Evolutionary conservation across 2,888 invertebrate genomes (phyloP), one percentile per base, ranked within the genome.

Genomic region (Crossocerus cetratus): DNA sequence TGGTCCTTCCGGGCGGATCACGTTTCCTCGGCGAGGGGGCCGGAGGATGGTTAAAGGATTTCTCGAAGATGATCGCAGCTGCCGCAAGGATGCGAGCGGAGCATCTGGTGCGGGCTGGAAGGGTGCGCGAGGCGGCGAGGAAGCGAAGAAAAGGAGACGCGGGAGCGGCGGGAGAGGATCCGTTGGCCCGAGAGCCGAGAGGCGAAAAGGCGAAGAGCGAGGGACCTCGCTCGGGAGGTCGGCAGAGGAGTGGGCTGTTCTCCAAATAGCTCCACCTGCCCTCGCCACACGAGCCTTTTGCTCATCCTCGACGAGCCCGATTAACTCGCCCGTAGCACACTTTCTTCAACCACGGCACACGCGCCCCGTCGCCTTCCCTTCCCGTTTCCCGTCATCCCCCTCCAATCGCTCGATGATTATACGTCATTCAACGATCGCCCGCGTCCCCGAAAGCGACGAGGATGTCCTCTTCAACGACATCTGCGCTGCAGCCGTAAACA

Each of bases 251-350:
- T 87, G 87, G 87, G 87, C 86, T 81, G 87, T 87, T 87, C 87
- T 87, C 87, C 86, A 87, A 87, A 87, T 87, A 87, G 87, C 87
- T 86, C 87, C 87, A 87, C 86, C 87, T 87, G 87, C 86, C 86
- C 44, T 86, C 84, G 80, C 71, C 78, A 77, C 80, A 68, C 69
- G 70, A 74, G 72, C 76, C 70, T 72, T 66, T 62, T 60, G 58
- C 70, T 81, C 80, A 76, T 81, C 77, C 72, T 49, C 81, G 60
- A 65, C 57, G 61, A 63, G 58, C 55, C 58, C 72, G 71, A 70
- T 71, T 68, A 70, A 44, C 61, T 45, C 65, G 71, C 8, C 32
- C 32, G 8, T 32, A 32, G 32, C 32, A 32, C 32, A 32, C 8
- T 32, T 32, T 32, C 11, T 32, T 32, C 32, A 2, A 32, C 8